These are phyloP conservation scores for Ursus arctos DNA, from an alignment of 2,113 vertebrate genomes.

Conservation along the genomic window DNA sequence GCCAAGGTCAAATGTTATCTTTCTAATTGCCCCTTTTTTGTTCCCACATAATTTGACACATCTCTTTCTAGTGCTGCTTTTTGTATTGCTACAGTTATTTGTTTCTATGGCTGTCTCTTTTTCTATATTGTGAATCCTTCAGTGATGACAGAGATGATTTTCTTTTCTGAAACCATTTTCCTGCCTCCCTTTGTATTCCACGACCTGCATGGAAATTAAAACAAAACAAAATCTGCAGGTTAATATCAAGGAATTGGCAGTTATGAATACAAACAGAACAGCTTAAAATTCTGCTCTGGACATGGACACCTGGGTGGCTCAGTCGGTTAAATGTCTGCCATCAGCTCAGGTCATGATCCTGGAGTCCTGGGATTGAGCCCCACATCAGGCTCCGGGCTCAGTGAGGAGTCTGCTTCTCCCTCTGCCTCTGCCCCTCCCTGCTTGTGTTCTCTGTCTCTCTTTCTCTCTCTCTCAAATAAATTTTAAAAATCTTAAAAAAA, in stretches of 20 bases:
- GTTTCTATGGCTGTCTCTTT: not conserved
- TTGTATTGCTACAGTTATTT: not conserved
- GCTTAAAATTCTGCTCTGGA: slow-evolving; percentile 8
- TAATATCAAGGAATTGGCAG: slow-evolving; percentile 27
- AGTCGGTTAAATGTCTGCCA: not conserved
- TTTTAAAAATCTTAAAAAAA: not conserved
- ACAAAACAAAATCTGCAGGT: not conserved
- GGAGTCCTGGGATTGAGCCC: too few relatives aligned
- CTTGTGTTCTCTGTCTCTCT: too few relatives aligned
- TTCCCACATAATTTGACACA: not conserved
- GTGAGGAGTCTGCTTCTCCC: too few relatives aligned
- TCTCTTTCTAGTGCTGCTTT: not conserved
- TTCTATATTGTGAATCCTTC: not conserved
- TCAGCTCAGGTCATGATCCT: not conserved
- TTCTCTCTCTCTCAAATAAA: not conserved
- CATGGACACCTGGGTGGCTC: not conserved
- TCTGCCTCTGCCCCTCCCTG: too few relatives aligned
- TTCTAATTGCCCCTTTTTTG: not conserved
- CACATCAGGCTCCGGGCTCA: too few relatives aligned
- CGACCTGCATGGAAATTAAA: slow-evolving; percentile 61
- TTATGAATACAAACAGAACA: slow-evolving; percentile 33
- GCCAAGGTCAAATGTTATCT: not conserved
- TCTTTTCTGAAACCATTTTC: slow-evolving; percentile 26
- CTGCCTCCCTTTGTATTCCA: slow-evolving; percentile 13
- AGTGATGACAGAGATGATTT: slow-evolving; percentile 33